These are phyloP conservation scores for Tonatia bakeri DNA, from an alignment of 2,113 vertebrate species.

Conservation along the genomic window DNA sequence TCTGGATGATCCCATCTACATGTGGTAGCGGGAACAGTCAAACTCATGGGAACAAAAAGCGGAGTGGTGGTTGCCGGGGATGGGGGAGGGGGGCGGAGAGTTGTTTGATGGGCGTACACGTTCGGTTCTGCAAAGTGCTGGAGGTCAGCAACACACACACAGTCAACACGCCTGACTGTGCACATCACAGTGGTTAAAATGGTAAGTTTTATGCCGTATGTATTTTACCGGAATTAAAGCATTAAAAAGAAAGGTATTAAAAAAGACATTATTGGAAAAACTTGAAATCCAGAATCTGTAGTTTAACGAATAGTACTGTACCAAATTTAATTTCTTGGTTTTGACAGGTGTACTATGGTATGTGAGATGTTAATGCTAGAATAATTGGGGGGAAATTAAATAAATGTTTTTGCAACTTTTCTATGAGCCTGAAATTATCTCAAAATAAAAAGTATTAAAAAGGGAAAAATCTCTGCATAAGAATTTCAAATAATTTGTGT, in stretches of 20 bases:
- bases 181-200: background rate
- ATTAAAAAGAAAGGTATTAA: background rate
- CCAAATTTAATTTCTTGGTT: conserved; percentile 27
- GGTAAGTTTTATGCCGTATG: background rate
- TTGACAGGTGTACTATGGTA: background rate
- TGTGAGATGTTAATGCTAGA: background rate
- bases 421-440: background rate
- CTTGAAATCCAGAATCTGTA: background rate
- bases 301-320: background rate
- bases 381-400: background rate
- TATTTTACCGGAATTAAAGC: background rate
- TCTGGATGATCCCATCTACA: background rate
- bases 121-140: background rate
- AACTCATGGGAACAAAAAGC: background rate
- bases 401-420: background rate
- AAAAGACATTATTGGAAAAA: background rate
- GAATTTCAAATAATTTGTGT: conserved; percentile 20
- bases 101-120: background rate
- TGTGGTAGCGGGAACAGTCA: background rate
- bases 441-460: background rate
- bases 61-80: background rate
- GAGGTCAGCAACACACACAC: background rate
- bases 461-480: background rate
- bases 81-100: rapidly evolving
- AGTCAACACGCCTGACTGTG: background rate